phyloP scores from a whole-genome alignment of 1,140 invertebrate genomes.

The Sitobion miscanthi region DNA sequence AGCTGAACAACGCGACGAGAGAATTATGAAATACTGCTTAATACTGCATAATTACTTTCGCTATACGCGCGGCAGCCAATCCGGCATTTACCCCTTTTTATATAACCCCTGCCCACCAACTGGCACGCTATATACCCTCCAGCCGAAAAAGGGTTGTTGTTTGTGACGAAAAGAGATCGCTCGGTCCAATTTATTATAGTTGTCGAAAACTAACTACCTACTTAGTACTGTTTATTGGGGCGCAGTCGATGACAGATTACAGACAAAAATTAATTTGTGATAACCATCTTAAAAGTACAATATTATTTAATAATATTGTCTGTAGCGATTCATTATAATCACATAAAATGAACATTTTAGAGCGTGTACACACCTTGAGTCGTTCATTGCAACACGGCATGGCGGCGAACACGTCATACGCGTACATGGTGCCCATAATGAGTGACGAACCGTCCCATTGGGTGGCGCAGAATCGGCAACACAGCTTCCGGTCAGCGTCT shows the following conservation, averaged over 20 bases:
- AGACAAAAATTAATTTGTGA: not conserved
- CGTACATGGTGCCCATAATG: constrained; percentile 95
- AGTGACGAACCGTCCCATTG: constrained; percentile 92
- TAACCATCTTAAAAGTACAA: not conserved
- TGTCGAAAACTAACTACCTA: not conserved
- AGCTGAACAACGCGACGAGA: not conserved
- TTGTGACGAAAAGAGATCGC: not conserved
- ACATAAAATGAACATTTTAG: not conserved
- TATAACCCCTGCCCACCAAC: not conserved
- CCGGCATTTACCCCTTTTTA: not conserved
- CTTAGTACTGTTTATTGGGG: not conserved
- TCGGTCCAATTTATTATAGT: not conserved
- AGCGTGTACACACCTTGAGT: constrained; percentile 75
- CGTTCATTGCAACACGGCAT: constrained; percentile 93
- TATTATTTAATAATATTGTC: too few species aligned
- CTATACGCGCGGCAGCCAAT: not conserved
- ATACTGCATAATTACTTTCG: constrained; percentile 33
- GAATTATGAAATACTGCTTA: constrained; percentile 22
- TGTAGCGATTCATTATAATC: not conserved
- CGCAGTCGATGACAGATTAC: not conserved
- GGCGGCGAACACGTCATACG: constrained; percentile 96
- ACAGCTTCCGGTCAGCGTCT: constrained; percentile 73
- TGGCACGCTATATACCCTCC: not conserved
- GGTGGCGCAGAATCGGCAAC: constrained; percentile 81
- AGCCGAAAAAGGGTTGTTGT: not conserved